A percentile compares a stretch with the other conserved stretches of the same genome.
Conservation (phyloP, 2,113 vertebrate genomes). For the Equus quagga region DNA sequence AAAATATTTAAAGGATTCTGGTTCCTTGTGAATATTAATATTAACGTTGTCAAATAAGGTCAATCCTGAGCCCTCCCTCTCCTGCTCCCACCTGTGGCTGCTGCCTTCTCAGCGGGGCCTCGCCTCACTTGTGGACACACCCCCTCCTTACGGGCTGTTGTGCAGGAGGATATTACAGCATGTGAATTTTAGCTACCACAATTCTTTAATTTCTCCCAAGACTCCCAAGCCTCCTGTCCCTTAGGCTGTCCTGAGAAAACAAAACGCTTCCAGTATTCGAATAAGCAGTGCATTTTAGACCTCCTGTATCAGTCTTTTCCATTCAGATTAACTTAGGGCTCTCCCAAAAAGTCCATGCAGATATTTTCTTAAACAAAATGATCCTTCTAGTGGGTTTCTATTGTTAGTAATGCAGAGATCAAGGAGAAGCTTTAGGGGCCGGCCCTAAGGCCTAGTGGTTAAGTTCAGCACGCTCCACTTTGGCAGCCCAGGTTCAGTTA, state of each 20-base stretch:
- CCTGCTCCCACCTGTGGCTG: not conserved
- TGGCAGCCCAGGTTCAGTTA: too few relatives aligned
- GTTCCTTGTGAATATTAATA: not conserved
- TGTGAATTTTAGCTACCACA: not conserved
- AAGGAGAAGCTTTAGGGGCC: not conserved
- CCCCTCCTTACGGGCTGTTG: not conserved
- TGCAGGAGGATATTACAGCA: not conserved
- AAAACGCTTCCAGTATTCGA: not conserved
- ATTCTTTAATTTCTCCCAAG: not conserved
- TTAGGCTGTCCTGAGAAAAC: not conserved
- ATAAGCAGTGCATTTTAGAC: not conserved
- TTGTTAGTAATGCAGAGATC: not conserved
- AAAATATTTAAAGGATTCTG: not conserved
- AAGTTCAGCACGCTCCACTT: too few relatives aligned
- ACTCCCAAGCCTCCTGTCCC: not conserved
- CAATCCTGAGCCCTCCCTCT: not conserved
- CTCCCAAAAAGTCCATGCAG: not conserved
- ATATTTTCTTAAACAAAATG: conserved; percentile 30
- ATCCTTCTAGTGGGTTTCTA: not conserved
- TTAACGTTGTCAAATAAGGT: not conserved
- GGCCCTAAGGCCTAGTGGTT: too few relatives aligned
- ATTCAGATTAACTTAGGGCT: not conserved
- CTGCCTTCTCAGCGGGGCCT: not conserved
- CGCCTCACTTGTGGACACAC: not conserved
- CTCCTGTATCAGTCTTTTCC: not conserved